Evolutionary conservation across 1,140 invertebrate species (phyloP).

Genomic region (Bombus cullumanus): DNA sequence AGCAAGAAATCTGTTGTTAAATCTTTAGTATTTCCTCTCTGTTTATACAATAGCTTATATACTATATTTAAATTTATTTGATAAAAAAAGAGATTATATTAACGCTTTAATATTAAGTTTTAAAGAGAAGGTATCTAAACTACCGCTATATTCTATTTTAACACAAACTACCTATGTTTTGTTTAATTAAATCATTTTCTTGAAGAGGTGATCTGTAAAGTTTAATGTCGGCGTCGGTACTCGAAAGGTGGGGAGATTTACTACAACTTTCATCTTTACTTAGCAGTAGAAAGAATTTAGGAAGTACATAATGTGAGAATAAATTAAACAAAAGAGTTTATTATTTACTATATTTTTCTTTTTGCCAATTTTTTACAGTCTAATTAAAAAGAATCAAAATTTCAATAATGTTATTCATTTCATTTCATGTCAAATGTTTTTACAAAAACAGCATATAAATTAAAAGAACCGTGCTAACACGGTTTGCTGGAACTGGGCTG

Average conservation of each 20-base stretch:
- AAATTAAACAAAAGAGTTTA: neutral
- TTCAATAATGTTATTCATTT: neutral
- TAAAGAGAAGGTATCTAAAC: neutral
- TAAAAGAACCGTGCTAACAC: neutral
- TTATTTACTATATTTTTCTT: neutral
- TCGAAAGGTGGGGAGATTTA: slow-evolving; percentile 21
- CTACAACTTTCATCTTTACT: neutral
- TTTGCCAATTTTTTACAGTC: neutral
- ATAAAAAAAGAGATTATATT: neutral
- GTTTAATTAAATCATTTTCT: neutral
- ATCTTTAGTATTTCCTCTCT: neutral
- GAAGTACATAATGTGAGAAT: neutral
- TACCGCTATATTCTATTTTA: neutral
- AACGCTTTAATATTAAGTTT: neutral
- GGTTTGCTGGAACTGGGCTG: no score
- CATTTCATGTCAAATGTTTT: neutral
- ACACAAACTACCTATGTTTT: neutral
- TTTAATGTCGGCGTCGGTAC: neutral
- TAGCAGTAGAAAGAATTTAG: neutral
- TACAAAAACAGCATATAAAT: slow-evolving; percentile 10
- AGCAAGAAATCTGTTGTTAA: no score
- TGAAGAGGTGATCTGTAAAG: neutral
- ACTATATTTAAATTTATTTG: slow-evolving; percentile 4
- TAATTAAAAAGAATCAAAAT: neutral
- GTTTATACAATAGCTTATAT: neutral